Evolutionary conservation across 1,140 invertebrate genomes (phyloP).

Genomic region (Bicyclus anynana): DNA sequence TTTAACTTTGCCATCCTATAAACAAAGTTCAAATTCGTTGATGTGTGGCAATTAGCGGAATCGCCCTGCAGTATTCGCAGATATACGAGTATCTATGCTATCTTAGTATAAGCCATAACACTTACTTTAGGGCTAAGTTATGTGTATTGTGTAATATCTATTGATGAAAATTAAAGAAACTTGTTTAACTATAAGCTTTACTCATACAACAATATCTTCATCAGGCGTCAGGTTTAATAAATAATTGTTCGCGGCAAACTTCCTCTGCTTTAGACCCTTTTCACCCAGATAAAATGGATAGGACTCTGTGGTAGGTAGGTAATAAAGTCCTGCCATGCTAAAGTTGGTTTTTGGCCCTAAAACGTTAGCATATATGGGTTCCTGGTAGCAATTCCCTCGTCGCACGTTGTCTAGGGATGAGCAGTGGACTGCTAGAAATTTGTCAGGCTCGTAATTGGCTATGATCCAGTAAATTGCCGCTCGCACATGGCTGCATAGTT

Average conservation of each 20-base stretch:
- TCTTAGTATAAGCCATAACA: too few relatives aligned
- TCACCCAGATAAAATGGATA: slow-evolving; percentile 45
- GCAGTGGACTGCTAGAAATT: slow-evolving; percentile 49
- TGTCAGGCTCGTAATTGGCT: slow-evolving; percentile 36
- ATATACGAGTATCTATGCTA: too few relatives aligned
- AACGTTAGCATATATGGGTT: slow-evolving; percentile 32
- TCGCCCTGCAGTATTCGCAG: too few relatives aligned
- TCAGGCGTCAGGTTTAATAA: slow-evolving; percentile 45
- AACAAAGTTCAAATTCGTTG: too few relatives aligned
- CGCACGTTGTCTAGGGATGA: slow-evolving; percentile 38
- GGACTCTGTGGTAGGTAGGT: slow-evolving; percentile 45
- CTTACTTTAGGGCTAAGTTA: too few relatives aligned
- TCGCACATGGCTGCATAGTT: slow-evolving; percentile 57
- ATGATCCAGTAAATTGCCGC: slow-evolving; percentile 48
- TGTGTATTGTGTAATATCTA: too few relatives aligned
- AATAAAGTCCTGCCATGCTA: slow-evolving; percentile 55
- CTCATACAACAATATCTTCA: slow-evolving; percentile 48
- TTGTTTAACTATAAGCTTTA: neutral
- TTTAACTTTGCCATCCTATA: too few relatives aligned
- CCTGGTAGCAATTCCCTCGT: slow-evolving; percentile 44
- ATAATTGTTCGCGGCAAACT: slow-evolving; percentile 44
- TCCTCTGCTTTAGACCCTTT: slow-evolving; percentile 38
- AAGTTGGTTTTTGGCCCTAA: slow-evolving; percentile 56
- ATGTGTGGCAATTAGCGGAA: too few relatives aligned
- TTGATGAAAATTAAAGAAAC: neutral